phyloP scores from a whole-genome alignment of 2,113 vertebrate species.

The Hoplias malabaricus region DNA sequence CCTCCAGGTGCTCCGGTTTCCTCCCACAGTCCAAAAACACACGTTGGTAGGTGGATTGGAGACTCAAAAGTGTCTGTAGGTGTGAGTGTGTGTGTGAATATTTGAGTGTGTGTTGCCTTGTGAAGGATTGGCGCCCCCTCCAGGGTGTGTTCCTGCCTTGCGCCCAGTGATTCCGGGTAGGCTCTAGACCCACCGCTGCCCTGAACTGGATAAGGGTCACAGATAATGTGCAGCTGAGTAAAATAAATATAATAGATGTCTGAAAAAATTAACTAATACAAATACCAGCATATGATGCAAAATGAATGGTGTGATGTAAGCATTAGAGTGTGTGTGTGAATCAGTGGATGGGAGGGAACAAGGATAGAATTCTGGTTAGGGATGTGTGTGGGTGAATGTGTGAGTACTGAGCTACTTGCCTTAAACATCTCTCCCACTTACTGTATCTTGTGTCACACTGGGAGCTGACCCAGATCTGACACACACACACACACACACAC shows the following conservation, averaged over 20 bases:
- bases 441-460: neutral
- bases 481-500: neutral
- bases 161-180: no score
- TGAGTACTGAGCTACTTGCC: neutral
- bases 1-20: no score
- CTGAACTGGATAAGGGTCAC: no score
- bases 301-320: neutral
- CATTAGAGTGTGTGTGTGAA: neutral
- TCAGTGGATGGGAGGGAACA: neutral
- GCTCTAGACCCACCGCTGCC: no score
- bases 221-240: no score
- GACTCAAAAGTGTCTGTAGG: no score
- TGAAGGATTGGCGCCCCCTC: no score
- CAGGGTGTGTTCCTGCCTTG: no score
- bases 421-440: conserved; percentile 1
- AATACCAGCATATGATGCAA: neutral
- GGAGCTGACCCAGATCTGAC: conserved; percentile 17
- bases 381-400: conserved; percentile 9
- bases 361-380: neutral
- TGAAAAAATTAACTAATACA: neutral
- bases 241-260: neutral
- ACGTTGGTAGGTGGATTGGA: no score
- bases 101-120: no score
- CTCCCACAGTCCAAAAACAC: no score
- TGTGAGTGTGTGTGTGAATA: no score